These are phyloP conservation scores for Melanitta fusca DNA, from an alignment of 2,797 vertebrate genomes.

Conservation along the genomic window DNA sequence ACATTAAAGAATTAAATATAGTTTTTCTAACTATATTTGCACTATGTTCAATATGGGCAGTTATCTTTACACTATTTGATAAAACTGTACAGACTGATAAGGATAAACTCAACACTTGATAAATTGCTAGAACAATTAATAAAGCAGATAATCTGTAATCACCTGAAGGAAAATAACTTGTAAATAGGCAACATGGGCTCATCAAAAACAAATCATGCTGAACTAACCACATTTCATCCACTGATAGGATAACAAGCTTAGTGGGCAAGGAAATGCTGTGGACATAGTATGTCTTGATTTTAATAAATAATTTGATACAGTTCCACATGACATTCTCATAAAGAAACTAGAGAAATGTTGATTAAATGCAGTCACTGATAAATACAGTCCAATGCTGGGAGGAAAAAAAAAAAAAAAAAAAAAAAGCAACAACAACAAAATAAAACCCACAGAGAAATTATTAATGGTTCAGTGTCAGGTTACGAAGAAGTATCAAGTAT, in stretches of 20 bases:
- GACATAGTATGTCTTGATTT: slow-evolving; percentile 34
- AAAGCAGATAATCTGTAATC: slow-evolving; percentile 26
- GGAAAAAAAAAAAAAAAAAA: not conserved
- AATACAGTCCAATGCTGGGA: not conserved
- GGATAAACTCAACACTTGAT: not conserved
- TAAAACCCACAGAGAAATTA: not conserved
- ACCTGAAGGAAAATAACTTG: slow-evolving; percentile 53
- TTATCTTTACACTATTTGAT: not conserved
- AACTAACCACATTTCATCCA: slow-evolving; percentile 69
- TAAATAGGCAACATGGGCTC: slow-evolving; percentile 47
- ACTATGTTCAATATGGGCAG: not conserved
- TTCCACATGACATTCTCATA: slow-evolving; percentile 52
- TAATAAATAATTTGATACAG: slow-evolving; percentile 58
- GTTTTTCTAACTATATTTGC: not conserved
- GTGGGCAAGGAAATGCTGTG: slow-evolving; percentile 35
- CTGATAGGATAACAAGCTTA: slow-evolving; percentile 60
- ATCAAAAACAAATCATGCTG: slow-evolving; percentile 71
- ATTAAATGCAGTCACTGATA: slow-evolving; percentile 13
- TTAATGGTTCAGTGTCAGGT: not conserved
- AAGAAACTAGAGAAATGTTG: slow-evolving; percentile 24
- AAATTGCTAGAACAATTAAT: slow-evolving; percentile 58
- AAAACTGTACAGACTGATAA: not conserved
- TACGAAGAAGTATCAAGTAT: not conserved
- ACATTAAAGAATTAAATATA: not conserved
- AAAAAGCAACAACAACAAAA: not conserved